These are phyloP conservation scores for Andinoacara biseriatus DNA, from an alignment of 2,113 vertebrate species.

Conservation along the genomic window DNA sequence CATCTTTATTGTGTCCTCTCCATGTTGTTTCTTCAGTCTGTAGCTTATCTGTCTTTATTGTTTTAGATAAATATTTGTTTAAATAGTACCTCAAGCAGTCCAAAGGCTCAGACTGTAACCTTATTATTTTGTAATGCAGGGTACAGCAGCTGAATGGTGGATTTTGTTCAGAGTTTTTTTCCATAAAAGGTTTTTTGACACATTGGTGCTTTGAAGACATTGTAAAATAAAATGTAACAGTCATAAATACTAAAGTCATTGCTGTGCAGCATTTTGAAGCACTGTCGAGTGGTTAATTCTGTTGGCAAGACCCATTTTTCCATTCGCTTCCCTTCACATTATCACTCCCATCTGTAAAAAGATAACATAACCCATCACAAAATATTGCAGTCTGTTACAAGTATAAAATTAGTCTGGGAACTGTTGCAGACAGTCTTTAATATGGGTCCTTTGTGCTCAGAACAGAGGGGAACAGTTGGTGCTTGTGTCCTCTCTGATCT, in stretches of 20 bases:
- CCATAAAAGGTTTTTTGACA: neutral
- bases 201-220: neutral
- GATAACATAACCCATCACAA: neutral
- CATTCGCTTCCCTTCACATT: slow-evolving; percentile 4
- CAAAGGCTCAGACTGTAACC: slow-evolving; percentile 4
- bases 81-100: neutral
- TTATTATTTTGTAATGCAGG: neutral
- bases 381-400: slow-evolving; percentile 1
- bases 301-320: neutral
- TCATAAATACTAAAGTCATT: neutral
- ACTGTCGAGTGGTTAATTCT: neutral
- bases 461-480: slow-evolving; percentile 39
- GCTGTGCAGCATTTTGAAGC: neutral
- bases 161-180: neutral
- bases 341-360: slow-evolving; percentile 7
- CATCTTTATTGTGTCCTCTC: neutral
- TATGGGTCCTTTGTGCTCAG: slow-evolving; percentile 38
- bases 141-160: neutral
- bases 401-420: slow-evolving; percentile 4
- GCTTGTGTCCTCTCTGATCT: slow-evolving; percentile 38
- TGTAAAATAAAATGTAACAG: neutral
- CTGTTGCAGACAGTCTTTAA: slow-evolving; percentile 9
- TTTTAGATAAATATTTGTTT: slow-evolving; percentile 3
- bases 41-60: neutral
- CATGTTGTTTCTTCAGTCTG: neutral